Conservation (phyloP, 1,140 invertebrate species). For the Neuroterus valhalla region DNA sequence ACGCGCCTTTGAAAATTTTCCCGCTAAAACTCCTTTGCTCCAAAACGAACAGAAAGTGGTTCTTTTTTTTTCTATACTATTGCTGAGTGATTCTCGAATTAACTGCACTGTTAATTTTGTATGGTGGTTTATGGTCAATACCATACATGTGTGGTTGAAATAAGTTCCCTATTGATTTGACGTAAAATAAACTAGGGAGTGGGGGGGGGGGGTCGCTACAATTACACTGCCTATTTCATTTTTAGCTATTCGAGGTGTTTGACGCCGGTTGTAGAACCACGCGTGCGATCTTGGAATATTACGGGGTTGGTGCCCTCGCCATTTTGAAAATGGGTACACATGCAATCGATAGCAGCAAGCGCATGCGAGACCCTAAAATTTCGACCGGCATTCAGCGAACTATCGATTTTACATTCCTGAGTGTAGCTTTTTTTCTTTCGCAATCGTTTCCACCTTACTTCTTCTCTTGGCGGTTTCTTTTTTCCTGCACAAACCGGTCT, state of each 20-base stretch:
- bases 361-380: conserved; percentile 42
- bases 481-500: too few relatives aligned
- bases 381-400: conserved; percentile 10
- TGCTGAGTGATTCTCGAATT: background rate
- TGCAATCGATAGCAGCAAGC: conserved; percentile 65
- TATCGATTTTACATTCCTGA: background rate
- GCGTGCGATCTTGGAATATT: conserved; percentile 22
- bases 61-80: background rate
- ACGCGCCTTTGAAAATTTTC: background rate
- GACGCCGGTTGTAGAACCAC: conserved; percentile 18
- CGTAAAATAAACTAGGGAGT: background rate
- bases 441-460: background rate
- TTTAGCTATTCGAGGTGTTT: background rate
- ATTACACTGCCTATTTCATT: background rate
- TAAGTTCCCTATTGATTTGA: too few relatives aligned
- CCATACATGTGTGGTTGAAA: too few relatives aligned
- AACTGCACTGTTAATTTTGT: too few relatives aligned
- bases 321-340: conserved; percentile 69
- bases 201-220: background rate
- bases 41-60: too few relatives aligned
- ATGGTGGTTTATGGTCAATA: too few relatives aligned
- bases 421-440: too few relatives aligned
- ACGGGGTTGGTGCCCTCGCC: conserved; percentile 53
- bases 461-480: background rate
- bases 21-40: background rate